Conservation (phyloP, 1,140 invertebrate species). For the Drosophila nebulosa region DNA sequence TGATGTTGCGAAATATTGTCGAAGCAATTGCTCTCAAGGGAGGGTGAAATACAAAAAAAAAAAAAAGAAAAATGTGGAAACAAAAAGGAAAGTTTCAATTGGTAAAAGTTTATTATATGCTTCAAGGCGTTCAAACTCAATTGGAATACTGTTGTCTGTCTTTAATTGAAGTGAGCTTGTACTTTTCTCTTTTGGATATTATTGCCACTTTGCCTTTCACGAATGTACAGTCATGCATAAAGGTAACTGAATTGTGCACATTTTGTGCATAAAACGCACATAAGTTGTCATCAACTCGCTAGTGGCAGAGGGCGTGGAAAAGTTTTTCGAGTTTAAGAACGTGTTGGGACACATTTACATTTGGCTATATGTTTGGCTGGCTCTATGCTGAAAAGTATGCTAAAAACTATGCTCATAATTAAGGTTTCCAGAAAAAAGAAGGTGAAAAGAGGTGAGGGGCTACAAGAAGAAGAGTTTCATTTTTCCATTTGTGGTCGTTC, state of each 20-base stretch:
- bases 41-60: not conserved
- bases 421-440: constrained; percentile 23
- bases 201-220: not conserved
- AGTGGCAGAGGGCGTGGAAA: not conserved
- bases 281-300: not conserved
- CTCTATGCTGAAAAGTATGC: constrained; percentile 16
- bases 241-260: not conserved
- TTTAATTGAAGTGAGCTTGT: constrained; percentile 30
- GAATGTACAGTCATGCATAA: constrained; percentile 16
- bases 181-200: constrained; percentile 6
- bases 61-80: not conserved
- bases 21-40: constrained; percentile 42
- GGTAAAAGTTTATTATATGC: constrained; percentile 60
- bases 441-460: not conserved
- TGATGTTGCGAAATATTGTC: constrained; percentile 55
- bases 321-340: not conserved
- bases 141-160: constrained; percentile 41
- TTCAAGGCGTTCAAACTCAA: constrained; percentile 44
- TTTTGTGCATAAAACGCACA: not conserved
- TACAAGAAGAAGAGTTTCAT: constrained; percentile 21
- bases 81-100: constrained; percentile 43
- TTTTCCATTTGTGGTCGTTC: constrained; percentile 20
- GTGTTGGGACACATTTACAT: not conserved
- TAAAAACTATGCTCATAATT: constrained; percentile 67
- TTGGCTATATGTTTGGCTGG: not conserved